A percentile compares a stretch with the other conserved stretches of the same genome.
Evolutionary conservation across 1,140 invertebrate species (phyloP).

Genomic region (Leptopilina clavipes): DNA sequence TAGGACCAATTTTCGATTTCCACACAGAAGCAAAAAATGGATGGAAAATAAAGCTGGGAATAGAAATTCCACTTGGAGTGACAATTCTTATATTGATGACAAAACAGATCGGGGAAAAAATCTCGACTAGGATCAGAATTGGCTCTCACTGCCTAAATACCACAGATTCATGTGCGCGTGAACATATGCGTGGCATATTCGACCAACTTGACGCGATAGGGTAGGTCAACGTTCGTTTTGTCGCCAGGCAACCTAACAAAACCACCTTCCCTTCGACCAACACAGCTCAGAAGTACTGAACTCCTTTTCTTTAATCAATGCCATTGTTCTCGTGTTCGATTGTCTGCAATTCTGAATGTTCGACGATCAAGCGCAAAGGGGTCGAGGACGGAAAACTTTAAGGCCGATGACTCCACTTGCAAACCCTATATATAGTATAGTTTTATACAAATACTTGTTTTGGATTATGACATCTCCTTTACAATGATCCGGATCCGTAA

Average conservation of each 20-base stretch:
- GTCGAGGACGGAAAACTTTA: constrained; percentile 38
- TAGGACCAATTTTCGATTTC: no score
- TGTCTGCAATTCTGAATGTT: constrained; percentile 54
- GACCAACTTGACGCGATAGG: constrained; percentile 47
- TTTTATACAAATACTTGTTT: no score
- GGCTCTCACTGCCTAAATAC: no score
- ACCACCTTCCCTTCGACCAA: constrained; percentile 57
- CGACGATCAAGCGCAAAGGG: constrained; percentile 42
- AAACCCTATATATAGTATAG: no score
- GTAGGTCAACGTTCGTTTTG: constrained; percentile 66
- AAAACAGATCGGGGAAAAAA: no score
- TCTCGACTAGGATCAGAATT: no score
- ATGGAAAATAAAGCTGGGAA: no score
- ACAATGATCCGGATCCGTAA: no score
- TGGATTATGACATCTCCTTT: no score
- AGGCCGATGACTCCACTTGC: constrained; percentile 8
- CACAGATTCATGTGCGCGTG: constrained; percentile 28
- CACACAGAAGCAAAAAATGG: no score
- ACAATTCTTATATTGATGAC: no score
- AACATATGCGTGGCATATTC: constrained; percentile 28
- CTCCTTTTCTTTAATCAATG: constrained; percentile 63
- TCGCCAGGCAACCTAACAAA: constrained; percentile 70
- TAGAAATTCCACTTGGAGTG: no score
- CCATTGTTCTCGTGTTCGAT: constrained; percentile 62
- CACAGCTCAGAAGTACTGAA: constrained; percentile 55